phyloP scores from a whole-genome alignment of 1,140 invertebrate genomes.

The Latrodectus geometricus region DNA sequence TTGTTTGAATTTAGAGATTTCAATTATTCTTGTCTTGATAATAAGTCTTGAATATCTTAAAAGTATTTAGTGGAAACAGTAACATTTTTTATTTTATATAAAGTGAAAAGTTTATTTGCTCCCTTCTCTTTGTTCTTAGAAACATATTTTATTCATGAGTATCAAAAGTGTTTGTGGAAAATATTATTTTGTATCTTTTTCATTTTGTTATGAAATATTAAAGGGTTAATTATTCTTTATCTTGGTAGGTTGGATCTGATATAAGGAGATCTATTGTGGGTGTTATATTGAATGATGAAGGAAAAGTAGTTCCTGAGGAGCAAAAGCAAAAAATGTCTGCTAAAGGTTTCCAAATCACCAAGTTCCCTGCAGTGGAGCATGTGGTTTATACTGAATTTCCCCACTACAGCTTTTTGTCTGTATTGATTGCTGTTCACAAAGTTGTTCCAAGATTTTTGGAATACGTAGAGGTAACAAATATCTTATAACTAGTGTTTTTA shows the following conservation, averaged over 20 bases:
- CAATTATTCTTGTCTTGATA: no score
- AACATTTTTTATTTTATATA: no score
- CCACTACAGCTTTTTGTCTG: constrained; percentile 69
- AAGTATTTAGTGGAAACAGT: no score
- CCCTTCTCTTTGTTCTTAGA: no score
- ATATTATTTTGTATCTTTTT: not conserved
- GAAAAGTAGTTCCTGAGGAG: constrained; percentile 63
- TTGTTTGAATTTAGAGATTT: no score
- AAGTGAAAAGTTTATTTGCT: no score
- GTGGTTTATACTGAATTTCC: constrained; percentile 70
- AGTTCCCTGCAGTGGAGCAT: constrained; percentile 69
- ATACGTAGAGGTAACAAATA: constrained; percentile 68
- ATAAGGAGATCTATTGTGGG: constrained; percentile 69
- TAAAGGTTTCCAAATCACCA: constrained; percentile 68
- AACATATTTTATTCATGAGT: not conserved
- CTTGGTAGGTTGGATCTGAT: constrained; percentile 67
- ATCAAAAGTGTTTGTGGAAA: not conserved
- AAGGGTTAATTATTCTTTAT: not conserved
- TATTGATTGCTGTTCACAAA: constrained; percentile 70
- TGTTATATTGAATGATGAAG: constrained; percentile 67
- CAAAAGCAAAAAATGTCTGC: constrained; percentile 59
- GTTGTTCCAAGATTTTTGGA: constrained; percentile 69
- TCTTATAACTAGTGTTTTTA: no score
- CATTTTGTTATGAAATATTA: not conserved
- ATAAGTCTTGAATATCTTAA: no score